A percentile compares a stretch with the other conserved stretches of the same genome.
Conservation (phyloP, 2,888 invertebrate genomes). For the Lasius platythorax region DNA sequence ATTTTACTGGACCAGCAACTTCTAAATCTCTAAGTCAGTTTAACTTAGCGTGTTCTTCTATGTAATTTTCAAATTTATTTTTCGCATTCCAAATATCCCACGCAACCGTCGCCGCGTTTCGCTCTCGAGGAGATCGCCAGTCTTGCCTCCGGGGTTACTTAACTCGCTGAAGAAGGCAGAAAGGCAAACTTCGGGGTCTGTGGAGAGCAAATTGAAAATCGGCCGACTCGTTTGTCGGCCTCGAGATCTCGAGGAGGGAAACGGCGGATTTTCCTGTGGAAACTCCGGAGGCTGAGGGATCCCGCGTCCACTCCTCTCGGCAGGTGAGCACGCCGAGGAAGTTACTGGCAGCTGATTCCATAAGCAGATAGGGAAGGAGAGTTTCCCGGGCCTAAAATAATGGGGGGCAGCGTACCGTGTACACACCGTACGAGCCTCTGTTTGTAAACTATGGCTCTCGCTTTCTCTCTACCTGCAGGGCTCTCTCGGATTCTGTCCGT, state of each 20-base stretch:
- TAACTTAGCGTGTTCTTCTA: constrained; percentile 11
- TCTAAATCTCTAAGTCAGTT: background rate
- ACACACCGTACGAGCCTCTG: constrained; percentile 78
- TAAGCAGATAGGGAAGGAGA: constrained; percentile 81
- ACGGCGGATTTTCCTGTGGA: constrained; percentile 69
- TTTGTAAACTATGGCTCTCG: constrained; percentile 78
- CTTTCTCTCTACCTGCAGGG: constrained; percentile 50
- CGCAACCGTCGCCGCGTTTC: constrained; percentile 31
- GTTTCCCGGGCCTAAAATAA: constrained; percentile 83
- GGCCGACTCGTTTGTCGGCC: constrained; percentile 66
- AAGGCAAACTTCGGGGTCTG: constrained; percentile 64
- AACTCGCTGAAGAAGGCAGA: constrained; percentile 61
- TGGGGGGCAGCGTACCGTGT: constrained; percentile 80
- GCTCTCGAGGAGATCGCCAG: constrained; percentile 15
- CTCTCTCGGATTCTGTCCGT: background rate
- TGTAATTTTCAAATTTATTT: constrained; percentile 34
- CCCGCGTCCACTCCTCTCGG: constrained; percentile 61
- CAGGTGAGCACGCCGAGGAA: constrained; percentile 79
- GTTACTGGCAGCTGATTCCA: constrained; percentile 84
- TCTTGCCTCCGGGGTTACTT: constrained; percentile 57
- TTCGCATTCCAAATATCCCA: constrained; percentile 33
- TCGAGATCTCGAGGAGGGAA: constrained; percentile 16
- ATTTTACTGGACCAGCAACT: background rate
- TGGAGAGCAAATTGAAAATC: constrained; percentile 72
- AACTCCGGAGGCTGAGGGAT: background rate